A percentile compares a stretch with the other conserved stretches of the same genome.
These are phyloP conservation scores for Drosophila biarmipes DNA, from an alignment of 1,140 invertebrate genomes.

Conservation along the genomic window DNA sequence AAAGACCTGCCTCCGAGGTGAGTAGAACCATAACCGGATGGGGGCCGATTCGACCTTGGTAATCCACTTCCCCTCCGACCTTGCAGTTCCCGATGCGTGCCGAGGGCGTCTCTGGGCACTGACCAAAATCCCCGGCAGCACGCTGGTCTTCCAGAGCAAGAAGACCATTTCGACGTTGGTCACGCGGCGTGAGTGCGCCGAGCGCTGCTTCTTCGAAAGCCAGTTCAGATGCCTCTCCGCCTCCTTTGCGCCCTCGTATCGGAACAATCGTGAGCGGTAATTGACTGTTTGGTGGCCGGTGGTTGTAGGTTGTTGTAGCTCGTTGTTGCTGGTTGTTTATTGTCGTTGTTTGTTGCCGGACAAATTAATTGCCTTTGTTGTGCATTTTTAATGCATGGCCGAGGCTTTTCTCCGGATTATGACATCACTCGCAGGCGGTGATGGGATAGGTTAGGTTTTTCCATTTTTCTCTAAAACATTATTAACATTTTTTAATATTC, in stretches of 20 bases:
- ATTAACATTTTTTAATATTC: not conserved
- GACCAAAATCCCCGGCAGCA: constrained; percentile 85
- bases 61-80: constrained; percentile 4
- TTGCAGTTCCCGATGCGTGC: constrained; percentile 80
- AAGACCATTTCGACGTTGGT: constrained; percentile 84
- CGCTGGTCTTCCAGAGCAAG: constrained; percentile 85
- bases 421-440: constrained; percentile 55
- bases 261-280: constrained; percentile 80
- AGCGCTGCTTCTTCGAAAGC: constrained; percentile 85
- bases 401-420: constrained; percentile 53
- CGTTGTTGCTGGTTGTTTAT: constrained; percentile 21
- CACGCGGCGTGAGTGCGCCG: constrained; percentile 85
- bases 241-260: constrained; percentile 84
- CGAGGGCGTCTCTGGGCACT: constrained; percentile 84
- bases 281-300: constrained; percentile 55
- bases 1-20: constrained; percentile 85
- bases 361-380: constrained; percentile 67
- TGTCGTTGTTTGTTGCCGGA: constrained; percentile 29
- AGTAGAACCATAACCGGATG: constrained; percentile 31
- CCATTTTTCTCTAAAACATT: not conserved
- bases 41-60: constrained; percentile 27
- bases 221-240: constrained; percentile 85
- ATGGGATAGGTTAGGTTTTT: constrained; percentile 34
- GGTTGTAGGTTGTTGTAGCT: constrained; percentile 9
- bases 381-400: constrained; percentile 66